Evolutionary conservation across 2,797 vertebrate genomes (phyloP), one percentile per base, ranked within the genome.

Genomic region (Gymnodraco acuticeps): DNA sequence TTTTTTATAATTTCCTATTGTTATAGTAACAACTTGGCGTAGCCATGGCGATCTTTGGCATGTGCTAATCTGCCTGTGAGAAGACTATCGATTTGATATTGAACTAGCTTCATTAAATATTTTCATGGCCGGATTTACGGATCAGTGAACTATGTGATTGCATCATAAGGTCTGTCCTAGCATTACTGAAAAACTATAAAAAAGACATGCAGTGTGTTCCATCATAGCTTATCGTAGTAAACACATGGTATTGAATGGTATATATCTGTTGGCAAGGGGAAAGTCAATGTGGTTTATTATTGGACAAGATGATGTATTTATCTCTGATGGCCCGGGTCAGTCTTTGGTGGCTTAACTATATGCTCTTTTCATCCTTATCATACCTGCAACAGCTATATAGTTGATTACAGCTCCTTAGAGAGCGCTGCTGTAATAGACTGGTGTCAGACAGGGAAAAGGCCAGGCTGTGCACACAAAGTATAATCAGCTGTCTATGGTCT

Each of bases 41-140:
- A 86, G 68, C 73, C 64, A 64, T 62, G 70, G 58, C 48, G 73
- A 84, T 82, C 54, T 74, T 75, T 80, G 70, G 60, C 87, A 74
- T 75, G 66, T 84, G 74, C 70, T 86, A 78, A 89, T 89, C 71
- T 59, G 63, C 27, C 77, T 64, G 69, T 77, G 78, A 82, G 12
- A 45, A 62, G 55, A 62, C 56, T 85, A 91, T 91, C 83, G 90
- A 94, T 92, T 92, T 70, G 41, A 71, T 81, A 86, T 87, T 73
- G 87, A 88, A 71, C 79, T 67, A 70, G 78, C 78, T 63, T 89
- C 54, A 91, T 91, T 87, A 81, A 87, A 87, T 89, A 60, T 86
- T 85, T 83, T 84, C 74, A 75, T 55, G 74, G 70, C 73, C 56
- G 46, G 60, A 72, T 86, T 88, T 84, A 77, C 77, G 85, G 87